Base-by-base conservation (phyloP, 2,888 invertebrate species). In the Netelia inedita region DNA sequence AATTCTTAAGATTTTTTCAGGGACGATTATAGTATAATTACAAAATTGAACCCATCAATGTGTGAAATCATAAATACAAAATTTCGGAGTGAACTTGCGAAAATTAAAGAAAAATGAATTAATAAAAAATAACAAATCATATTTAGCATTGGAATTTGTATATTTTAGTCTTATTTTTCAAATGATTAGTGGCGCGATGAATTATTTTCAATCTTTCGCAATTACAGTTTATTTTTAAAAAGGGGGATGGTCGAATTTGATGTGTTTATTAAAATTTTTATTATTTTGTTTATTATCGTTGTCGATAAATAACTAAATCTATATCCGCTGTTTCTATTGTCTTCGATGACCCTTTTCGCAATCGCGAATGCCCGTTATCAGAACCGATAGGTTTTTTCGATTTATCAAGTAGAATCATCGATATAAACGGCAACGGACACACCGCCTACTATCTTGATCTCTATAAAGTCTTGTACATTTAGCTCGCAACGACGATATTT, bases 321-420 rank as follows among this genome's bases (percentile, higher is more conserved):
- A 8, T 5, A 41, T 55, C 16, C 16, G 19, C 10, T n/a, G 61
- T 19, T 55, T 21, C 16, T 23, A 57, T 82, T 82, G 57, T 69
- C 14, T 19, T 59, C 66, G 41, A 66, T 66, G 46, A 50, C 53
- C 3, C 6, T 19, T 72, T 78, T 72, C 14, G 63, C 66, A 73
- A 79, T 65, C 61, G 10, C 43, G 65, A 43, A 65, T 61, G 43
- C 23, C 57, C 16, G 46, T 66, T 79, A 79, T 79, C 66, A 71
- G 79, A 79, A 61, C 35, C 19, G 35, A 9, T 57, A 50, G 59
- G 21, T 21, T 61, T 19, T 50, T 50, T 55, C n/a, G 16, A 59
- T 19, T 8, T 10, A 21, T 1, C 46, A 53, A 8, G 50, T 14
- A 66, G 66, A 78, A 50, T 73, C 78, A 55, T 73, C 73, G 73